Conservation (phyloP, 2,797 vertebrate genomes). For the Pseudochirops cupreus region DNA sequence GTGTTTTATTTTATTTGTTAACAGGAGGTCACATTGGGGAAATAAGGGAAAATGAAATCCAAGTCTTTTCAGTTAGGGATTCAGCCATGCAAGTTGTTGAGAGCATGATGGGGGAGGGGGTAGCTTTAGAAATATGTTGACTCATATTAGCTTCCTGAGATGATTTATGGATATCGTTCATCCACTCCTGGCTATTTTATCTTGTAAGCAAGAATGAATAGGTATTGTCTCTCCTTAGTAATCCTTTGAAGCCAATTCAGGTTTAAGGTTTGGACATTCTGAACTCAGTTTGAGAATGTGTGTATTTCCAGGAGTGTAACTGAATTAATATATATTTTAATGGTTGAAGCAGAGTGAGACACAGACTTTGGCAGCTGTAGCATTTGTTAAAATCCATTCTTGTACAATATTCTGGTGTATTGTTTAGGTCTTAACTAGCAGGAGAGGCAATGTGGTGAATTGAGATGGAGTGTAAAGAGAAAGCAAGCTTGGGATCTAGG, state of each 20-base stretch:
- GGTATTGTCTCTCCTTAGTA: conserved; percentile 32
- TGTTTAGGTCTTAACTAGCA: not conserved
- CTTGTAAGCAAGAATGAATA: conserved; percentile 53
- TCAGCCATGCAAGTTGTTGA: not conserved
- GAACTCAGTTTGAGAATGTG: not conserved
- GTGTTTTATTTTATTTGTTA: conserved; percentile 6
- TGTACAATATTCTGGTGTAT: not conserved
- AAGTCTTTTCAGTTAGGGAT: not conserved
- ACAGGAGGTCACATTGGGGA: not conserved
- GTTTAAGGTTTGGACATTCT: not conserved
- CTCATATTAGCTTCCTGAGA: conserved; percentile 34
- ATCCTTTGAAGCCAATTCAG: conserved; percentile 23
- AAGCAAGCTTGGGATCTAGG: not conserved
- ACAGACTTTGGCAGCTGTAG: not conserved
- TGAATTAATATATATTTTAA: not conserved
- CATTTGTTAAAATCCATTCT: not conserved
- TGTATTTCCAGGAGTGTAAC: not conserved
- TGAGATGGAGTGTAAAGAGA: not conserved
- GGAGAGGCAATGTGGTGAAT: not conserved
- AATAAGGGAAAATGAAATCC: conserved; percentile 25
- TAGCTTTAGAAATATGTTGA: not conserved
- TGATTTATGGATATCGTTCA: conserved; percentile 63
- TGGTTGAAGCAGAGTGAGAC: not conserved
- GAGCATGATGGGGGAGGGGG: not conserved
- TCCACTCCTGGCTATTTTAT: conserved; percentile 12